Base-by-base conservation (phyloP, 2,113 vertebrate species). In the Sinocyclocheilus anophthalmus region DNA sequence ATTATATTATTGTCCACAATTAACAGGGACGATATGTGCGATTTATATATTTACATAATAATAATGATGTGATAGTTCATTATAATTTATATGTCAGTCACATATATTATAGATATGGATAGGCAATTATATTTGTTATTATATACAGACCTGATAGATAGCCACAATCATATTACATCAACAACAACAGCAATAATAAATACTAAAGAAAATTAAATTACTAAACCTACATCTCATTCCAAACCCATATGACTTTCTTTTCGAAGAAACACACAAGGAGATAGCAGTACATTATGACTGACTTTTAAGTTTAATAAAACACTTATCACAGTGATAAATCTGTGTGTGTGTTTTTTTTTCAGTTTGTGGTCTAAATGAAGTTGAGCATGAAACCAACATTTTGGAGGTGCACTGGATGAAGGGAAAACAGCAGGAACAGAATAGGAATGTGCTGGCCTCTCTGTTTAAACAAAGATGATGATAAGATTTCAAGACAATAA, bases 401-500 rank as follows among this genome's bases (percentile, higher is more conserved):
- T 39, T 37, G 55, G 76, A 76, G 75, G 84, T 69, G 53, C 84
- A 83, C 50, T 83, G 70, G 85, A 91, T 88, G 85, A 85, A 48
- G 65, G 87, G 87, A 84, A 87, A 80, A 86, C 84, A 91, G 90
- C 33, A 85, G 90, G 78, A 89, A 90, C 85, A 48, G 86, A 92
- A 91, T 88, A 92, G 92, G 93, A 95, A 94, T 94, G 94, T 92
- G 91, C 92, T 88, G 89, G 89, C 92, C 93, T 88, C 85, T 84
- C 92, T 93, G 91, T 95, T 93, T 94, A 95, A 94, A 94, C 93
- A 95, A 91, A 92, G 90, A 78, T 90, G 20, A 45, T 91, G 94
- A 95, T 95, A 94, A 95, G 94, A 94, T 94, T 93, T 93, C 90
- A 93, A 93, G 90, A 93, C 92, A 94, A 94, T 94, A 93, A 92